A percentile compares a stretch with the other conserved stretches of the same genome.
phyloP scores from a whole-genome alignment of 2,888 invertebrate species.

The Drepana falcataria region DNA sequence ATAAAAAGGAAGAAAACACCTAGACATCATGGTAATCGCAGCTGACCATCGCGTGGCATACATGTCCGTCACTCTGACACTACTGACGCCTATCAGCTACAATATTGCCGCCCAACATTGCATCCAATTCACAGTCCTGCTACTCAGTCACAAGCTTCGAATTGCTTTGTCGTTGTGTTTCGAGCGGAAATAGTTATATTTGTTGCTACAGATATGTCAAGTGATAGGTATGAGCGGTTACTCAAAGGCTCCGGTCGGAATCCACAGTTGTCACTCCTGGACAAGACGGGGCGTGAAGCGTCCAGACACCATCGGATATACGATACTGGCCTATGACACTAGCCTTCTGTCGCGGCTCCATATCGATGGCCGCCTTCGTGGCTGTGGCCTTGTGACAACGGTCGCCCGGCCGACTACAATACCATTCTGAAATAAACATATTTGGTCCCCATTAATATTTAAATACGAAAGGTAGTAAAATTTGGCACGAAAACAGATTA shows the following conservation, averaged over 20 bases:
- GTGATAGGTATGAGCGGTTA: conserved; percentile 7
- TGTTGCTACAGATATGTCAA: conserved; percentile 14
- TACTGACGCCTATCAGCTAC: neutral
- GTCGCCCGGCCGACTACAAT: no score
- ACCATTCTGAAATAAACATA: no score
- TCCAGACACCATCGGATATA: neutral
- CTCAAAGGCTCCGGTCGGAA: neutral
- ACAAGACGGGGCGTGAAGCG: neutral
- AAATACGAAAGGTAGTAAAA: no score
- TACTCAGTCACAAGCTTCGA: neutral
- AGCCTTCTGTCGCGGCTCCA: no score
- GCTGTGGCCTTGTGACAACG: no score
- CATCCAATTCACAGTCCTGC: neutral
- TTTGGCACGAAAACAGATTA: no score
- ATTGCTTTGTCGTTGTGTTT: neutral
- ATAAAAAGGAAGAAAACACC: neutral
- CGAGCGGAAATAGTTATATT: conserved; percentile 3
- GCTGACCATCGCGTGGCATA: conserved; percentile 15
- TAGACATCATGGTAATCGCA: conserved; percentile 3
- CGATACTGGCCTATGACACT: neutral
- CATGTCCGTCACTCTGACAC: conserved; percentile 9
- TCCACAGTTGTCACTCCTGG: neutral
- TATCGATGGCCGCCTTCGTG: no score
- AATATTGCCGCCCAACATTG: neutral
- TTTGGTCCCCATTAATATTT: no score